Evolutionary conservation across 1,140 invertebrate species (phyloP).

Genomic region (Globodera ellingtonae): DNA sequence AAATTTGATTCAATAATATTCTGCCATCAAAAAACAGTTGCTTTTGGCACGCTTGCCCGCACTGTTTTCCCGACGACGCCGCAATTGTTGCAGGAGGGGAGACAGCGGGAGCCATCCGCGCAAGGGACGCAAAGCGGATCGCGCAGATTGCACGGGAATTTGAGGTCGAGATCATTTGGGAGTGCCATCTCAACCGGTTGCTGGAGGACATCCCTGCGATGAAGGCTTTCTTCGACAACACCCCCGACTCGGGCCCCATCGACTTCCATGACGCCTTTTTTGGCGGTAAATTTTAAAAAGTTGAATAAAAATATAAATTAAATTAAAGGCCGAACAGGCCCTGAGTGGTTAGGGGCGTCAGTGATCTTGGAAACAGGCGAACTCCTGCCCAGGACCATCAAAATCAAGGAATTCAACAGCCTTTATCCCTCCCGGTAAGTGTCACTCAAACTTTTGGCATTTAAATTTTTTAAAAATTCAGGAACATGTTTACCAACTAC

Average conservation of each 20-base stretch:
- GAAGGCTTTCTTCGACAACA: neutral
- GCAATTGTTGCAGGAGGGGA: neutral
- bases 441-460: neutral
- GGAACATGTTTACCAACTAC: conserved; percentile 1
- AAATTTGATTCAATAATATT: neutral
- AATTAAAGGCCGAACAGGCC: neutral
- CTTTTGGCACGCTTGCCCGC: neutral
- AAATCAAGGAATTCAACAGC: conserved; percentile 5
- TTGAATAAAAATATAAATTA: neutral
- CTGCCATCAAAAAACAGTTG: neutral
- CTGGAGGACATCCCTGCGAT: neutral
- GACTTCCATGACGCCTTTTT: neutral
- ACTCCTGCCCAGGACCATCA: neutral
- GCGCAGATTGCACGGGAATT: neutral
- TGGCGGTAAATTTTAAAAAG: neutral
- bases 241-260: neutral
- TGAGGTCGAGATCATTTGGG: neutral
- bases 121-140: neutral
- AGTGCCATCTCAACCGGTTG: neutral
- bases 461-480: neutral
- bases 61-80: neutral
- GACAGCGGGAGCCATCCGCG: neutral
- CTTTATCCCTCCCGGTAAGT: neutral
- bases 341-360: neutral
- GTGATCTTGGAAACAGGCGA: neutral